phyloP scores from a whole-genome alignment of 2,113 vertebrate species.

The Sprattus sprattus region DNA sequence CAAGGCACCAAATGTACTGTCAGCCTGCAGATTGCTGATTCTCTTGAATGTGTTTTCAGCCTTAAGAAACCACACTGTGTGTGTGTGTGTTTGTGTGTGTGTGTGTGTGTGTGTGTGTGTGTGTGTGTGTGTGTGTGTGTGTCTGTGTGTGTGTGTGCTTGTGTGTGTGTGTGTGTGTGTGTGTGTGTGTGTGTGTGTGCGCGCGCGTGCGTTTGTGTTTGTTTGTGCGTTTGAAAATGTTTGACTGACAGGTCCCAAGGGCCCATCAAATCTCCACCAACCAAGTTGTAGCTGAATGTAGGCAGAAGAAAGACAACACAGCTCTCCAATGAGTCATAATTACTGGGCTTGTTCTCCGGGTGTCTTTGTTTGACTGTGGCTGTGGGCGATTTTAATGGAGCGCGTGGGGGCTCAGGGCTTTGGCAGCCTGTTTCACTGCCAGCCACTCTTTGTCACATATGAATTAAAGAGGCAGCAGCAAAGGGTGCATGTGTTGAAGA shows the following conservation, averaged over 20 bases:
- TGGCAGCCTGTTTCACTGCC: constrained; percentile 24
- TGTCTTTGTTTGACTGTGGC: constrained; percentile 34
- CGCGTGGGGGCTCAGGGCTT: constrained; percentile 29
- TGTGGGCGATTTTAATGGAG: constrained; percentile 44
- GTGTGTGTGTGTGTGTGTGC: not conserved
- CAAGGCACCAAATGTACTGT: not conserved
- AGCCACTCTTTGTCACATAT: constrained; percentile 28
- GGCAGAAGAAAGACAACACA: constrained; percentile 17
- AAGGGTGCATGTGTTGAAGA: not conserved
- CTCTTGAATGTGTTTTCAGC: not conserved
- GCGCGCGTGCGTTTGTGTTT: not conserved
- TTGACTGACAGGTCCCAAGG: not conserved
- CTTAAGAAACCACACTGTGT: not conserved
- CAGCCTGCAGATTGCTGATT: not conserved
- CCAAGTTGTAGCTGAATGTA: not conserved
- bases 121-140: not conserved
- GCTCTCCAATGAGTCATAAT: constrained; percentile 45
- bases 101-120: not conserved
- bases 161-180: constrained; percentile 1
- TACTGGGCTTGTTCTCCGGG: constrained; percentile 27
- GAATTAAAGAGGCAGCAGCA: not conserved
- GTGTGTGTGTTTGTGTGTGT: not conserved
- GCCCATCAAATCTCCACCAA: not conserved
- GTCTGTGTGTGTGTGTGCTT: constrained; percentile 12
- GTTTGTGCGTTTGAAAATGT: not conserved